Base-by-base conservation (phyloP, 2,797 vertebrate genomes). In the Eurystomus glaucurus region DNA sequence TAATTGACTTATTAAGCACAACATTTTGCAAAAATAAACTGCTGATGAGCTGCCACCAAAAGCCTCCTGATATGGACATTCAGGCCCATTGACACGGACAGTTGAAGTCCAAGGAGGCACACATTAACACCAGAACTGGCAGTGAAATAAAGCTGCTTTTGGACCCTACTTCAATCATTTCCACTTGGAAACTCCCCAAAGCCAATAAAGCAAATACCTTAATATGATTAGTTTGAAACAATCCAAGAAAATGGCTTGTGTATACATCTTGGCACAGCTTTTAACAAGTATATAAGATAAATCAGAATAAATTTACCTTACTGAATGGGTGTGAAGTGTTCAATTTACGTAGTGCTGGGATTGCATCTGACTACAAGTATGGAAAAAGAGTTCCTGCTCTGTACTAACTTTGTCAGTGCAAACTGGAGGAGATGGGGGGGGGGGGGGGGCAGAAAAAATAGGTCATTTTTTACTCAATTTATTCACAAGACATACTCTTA, bases 151-250 rank as follows among this genome's bases (percentile, higher is more conserved):
- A 96, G 93, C 92, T 97, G 90, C 18, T 94, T 97, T 97, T 97
- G 97, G 97, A 97, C 85, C 66, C 26, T 70, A 97, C 98, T 98
- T 98, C 97, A 98, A 97, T 98, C 52, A 28, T 83, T 98, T 98
- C 90, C 92, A 94, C 93, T 97, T 98, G 96, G 97, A 98, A 97
- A 18, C 6, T 74, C 76, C 95, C 96, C 97, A 98, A 97, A 97
- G 95, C 93, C 96, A 97, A 98, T 96, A 98, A 95, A 97, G 96
- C 76, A 98, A 98, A 98, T 95, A 95, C 12, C 54, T 98, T 90
- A 97, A 98, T 95, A 95, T 82, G 91, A 98, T 97, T 97, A 97
- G 52, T 71, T 86, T 93, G 94, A 96, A 98, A 97, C 96, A 96
- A 93, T 96, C 97, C 95, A 96, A 98, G 97, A 98, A 98, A 98